phyloP scores from a whole-genome alignment of 2,797 vertebrate genomes.

The Sparidentex hasta region DNA sequence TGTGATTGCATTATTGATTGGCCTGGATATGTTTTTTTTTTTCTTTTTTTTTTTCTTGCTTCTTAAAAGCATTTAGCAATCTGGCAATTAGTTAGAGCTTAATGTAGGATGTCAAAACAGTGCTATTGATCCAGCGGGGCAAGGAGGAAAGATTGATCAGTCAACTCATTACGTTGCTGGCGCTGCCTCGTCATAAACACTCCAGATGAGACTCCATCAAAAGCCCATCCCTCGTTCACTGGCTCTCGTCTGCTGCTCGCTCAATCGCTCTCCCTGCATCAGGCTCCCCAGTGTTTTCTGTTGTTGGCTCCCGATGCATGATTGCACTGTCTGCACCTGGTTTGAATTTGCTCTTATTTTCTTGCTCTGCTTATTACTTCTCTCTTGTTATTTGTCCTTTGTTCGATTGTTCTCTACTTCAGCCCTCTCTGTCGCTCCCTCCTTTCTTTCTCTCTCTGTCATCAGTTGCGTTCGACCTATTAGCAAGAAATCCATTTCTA shows the following conservation, averaged over 20 bases:
- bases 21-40: slow-evolving; percentile 73
- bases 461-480: not conserved
- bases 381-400: slow-evolving; percentile 40
- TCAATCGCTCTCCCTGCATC: slow-evolving; percentile 45
- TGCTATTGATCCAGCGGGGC: slow-evolving; percentile 85
- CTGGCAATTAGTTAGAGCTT: slow-evolving; percentile 95
- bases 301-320: slow-evolving; percentile 48
- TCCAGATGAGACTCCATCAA: slow-evolving; percentile 82
- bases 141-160: slow-evolving; percentile 89
- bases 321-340: slow-evolving; percentile 60
- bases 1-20: slow-evolving; percentile 90
- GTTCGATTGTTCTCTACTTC: slow-evolving; percentile 15
- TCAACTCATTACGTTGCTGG: slow-evolving; percentile 89
- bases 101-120: slow-evolving; percentile 96
- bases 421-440: not conserved
- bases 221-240: slow-evolving; percentile 72
- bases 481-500: slow-evolving; percentile 4
- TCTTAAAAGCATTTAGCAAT: slow-evolving; percentile 95
- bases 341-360: slow-evolving; percentile 23
- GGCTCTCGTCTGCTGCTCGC: slow-evolving; percentile 45
- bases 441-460: slow-evolving; percentile 13
- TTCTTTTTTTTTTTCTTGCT: slow-evolving; percentile 64
- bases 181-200: slow-evolving; percentile 84
- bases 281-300: slow-evolving; percentile 62
- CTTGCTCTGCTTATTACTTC: slow-evolving; percentile 12